These are phyloP conservation scores for Neofelis nebulosa DNA, from an alignment of 2,113 vertebrate genomes.

Conservation along the genomic window DNA sequence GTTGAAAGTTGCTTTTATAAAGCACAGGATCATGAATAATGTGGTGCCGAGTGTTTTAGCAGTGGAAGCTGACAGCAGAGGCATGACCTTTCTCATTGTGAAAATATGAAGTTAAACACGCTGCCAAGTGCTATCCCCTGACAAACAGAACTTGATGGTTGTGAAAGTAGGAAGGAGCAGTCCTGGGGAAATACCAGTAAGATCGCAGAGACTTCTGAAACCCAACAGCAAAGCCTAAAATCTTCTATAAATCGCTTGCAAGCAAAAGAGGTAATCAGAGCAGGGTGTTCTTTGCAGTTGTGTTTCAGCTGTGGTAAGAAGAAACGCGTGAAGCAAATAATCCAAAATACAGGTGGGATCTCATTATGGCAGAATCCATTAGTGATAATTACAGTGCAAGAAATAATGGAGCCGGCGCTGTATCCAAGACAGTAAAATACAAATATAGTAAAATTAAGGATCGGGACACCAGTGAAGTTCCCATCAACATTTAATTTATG, in stretches of 20 bases:
- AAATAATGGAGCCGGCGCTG: neutral
- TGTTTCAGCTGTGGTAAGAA: constrained; percentile 76
- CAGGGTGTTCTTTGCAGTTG: constrained; percentile 69
- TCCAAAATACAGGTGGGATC: constrained; percentile 66
- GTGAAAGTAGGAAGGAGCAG: constrained; percentile 11
- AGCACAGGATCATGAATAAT: neutral
- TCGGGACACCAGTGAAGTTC: neutral
- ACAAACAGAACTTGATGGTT: neutral
- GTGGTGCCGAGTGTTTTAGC: constrained; percentile 47
- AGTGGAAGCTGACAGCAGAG: constrained; percentile 35
- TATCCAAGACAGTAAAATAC: neutral
- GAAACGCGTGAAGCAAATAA: constrained; percentile 76
- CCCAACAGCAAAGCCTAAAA: constrained; percentile 5
- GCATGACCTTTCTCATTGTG: neutral
- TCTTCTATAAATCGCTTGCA: constrained; percentile 49
- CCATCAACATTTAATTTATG: constrained; percentile 41
- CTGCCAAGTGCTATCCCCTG: constrained; percentile 10
- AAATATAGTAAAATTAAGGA: neutral
- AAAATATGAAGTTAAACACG: constrained; percentile 44
- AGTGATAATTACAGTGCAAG: constrained; percentile 33
- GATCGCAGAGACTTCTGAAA: neutral
- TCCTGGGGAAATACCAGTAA: neutral
- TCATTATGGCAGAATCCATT: constrained; percentile 30
- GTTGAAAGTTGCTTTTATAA: neutral
- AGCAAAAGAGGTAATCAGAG: constrained; percentile 73